These are phyloP conservation scores for Matsumurasca onukii DNA, from an alignment of 1,140 invertebrate genomes.

Conservation along the genomic window DNA sequence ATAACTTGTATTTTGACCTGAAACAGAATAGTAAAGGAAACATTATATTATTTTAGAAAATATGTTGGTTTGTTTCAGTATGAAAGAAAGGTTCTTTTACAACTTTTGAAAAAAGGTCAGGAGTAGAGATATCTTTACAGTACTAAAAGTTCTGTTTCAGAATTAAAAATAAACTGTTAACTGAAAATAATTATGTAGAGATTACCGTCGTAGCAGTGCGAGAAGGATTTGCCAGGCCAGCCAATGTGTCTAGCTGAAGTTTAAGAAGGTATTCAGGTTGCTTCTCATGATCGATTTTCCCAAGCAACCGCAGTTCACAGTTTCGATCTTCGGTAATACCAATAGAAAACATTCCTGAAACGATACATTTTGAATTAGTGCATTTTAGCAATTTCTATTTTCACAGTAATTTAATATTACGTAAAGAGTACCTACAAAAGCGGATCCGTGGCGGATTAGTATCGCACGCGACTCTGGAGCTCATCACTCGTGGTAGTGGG, in stretches of 20 bases:
- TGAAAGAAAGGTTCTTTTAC: too few species aligned
- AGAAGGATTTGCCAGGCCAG: slow-evolving; percentile 73
- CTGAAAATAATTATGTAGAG: slow-evolving; percentile 11
- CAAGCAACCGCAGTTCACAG: slow-evolving; percentile 69
- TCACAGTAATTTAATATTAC: not conserved
- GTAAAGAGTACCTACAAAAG: not conserved
- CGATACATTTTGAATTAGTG: slow-evolving; percentile 1
- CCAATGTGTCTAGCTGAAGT: slow-evolving; percentile 70
- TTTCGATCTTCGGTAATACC: slow-evolving; percentile 74
- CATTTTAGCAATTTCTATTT: slow-evolving; percentile 29
- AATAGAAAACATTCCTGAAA: slow-evolving; percentile 67
- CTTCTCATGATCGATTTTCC: slow-evolving; percentile 72
- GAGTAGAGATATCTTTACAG: too few species aligned
- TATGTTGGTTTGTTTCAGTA: too few species aligned
- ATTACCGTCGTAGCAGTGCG: slow-evolving; percentile 63
- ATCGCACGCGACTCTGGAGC: too few species aligned
- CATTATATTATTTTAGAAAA: too few species aligned
- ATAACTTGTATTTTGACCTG: slow-evolving; percentile 77
- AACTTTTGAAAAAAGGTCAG: too few species aligned
- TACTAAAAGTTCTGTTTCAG: too few species aligned
- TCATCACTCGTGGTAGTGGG: too few species aligned
- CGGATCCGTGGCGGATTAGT: too few species aligned
- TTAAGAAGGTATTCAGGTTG: slow-evolving; percentile 71
- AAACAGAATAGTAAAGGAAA: too few species aligned
- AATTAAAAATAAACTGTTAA: not conserved